A percentile compares a stretch with the other conserved stretches of the same genome.
Conservation (phyloP, 2,888 invertebrate genomes). For the Tyria jacobaeae region DNA sequence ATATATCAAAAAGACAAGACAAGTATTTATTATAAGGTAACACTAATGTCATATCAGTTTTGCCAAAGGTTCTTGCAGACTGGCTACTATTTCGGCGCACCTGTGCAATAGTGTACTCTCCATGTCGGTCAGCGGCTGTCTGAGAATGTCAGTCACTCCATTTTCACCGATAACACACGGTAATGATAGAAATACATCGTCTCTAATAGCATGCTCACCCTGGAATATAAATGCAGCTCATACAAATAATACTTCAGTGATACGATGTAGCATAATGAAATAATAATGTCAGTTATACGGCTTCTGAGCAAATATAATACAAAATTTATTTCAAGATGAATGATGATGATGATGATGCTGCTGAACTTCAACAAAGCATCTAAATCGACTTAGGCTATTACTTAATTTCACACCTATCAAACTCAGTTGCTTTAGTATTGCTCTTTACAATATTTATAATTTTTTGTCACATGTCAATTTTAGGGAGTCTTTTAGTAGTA, state of each 20-base stretch:
- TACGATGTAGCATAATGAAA: not conserved
- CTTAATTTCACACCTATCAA: too few species aligned
- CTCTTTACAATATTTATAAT: too few species aligned
- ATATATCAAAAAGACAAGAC: not conserved
- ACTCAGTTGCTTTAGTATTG: too few species aligned
- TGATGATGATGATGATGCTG: too few species aligned
- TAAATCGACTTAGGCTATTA: too few species aligned
- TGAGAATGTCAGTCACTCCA: slow-evolving; percentile 89
- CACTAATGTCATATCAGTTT: slow-evolving; percentile 10
- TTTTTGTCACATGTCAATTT: too few species aligned
- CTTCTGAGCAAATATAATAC: too few species aligned
- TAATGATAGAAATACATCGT: slow-evolving; percentile 89
- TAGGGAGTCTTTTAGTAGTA: too few species aligned
- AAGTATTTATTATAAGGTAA: not conserved
- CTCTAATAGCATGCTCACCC: slow-evolving; percentile 39
- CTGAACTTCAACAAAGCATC: too few species aligned
- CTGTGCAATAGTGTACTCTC: slow-evolving; percentile 87
- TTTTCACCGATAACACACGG: slow-evolving; percentile 89
- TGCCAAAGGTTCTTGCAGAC: slow-evolving; percentile 20
- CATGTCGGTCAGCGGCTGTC: slow-evolving; percentile 87
- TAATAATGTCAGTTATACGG: too few species aligned
- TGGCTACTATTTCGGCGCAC: slow-evolving; percentile 86
- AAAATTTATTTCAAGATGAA: too few species aligned
- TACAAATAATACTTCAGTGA: not conserved
- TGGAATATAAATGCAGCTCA: slow-evolving; percentile 18